phyloP scores from a whole-genome alignment of 2,888 invertebrate genomes.

The Achlya flavicornis region DNA sequence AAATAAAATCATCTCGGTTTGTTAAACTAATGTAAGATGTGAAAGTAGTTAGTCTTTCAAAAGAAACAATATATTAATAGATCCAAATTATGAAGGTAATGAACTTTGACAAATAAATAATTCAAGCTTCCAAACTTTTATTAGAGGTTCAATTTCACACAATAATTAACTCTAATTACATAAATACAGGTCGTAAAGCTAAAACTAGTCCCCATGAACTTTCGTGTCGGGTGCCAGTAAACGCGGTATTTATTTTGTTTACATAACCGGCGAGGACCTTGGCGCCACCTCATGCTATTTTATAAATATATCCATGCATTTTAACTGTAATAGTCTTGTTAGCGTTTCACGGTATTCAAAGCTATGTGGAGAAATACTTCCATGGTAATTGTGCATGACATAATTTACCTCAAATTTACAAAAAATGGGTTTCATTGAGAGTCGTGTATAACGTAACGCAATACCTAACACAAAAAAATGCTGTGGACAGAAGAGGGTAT shows the following conservation, averaged over 20 bases:
- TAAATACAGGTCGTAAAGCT: slow-evolving; percentile 9
- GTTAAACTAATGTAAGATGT: no score
- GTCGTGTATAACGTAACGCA: no score
- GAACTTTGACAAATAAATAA: not conserved
- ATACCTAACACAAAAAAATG: no score
- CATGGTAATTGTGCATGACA: no score
- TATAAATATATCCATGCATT: not conserved
- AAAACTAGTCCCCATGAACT: slow-evolving; percentile 10
- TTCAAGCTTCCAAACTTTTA: not conserved
- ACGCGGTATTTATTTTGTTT: slow-evolving; percentile 23
- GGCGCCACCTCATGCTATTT: slow-evolving; percentile 22
- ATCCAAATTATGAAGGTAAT: no score
- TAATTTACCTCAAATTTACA: no score
- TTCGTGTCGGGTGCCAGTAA: slow-evolving; percentile 24
- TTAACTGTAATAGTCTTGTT: not conserved
- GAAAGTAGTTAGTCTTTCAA: no score
- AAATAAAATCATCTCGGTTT: no score
- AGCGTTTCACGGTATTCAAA: not conserved
- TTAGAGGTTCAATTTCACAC: not conserved
- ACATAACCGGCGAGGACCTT: slow-evolving; percentile 15
- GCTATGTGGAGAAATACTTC: not conserved
- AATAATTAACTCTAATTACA: slow-evolving; percentile 2
- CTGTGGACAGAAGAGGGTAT: no score
- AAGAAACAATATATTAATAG: no score
- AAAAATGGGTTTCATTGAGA: no score